Base-by-base conservation (phyloP, 2,888 invertebrate species). In the Drosophila fulvimacula region DNA sequence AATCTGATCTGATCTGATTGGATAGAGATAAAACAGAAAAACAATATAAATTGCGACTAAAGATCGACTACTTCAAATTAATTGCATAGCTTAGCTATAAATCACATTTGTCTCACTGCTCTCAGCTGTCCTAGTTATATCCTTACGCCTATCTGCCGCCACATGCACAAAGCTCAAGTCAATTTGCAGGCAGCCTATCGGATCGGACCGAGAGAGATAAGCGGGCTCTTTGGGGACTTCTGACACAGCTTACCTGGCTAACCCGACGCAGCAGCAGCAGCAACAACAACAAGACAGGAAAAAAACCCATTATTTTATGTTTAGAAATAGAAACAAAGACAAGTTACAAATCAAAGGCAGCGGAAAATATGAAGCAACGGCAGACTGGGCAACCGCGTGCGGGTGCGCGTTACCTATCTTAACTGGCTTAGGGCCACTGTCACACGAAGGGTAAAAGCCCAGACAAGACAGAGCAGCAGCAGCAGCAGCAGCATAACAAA, bases 341-440 rank as follows among this genome's bases (percentile, higher is more conserved):
- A 27, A 44, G 36, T 34, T 30, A 17, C 27, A 65, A 52, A 44
- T 44, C 41, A 65, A 64, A 52, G 64, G 21, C 49, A 34, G 41
- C 17, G 24, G 24, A 19, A 30, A 21, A 13, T 11, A 30, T 30
- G 30, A 10, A n/a, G 17, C 11, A 19, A 7, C 34, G 15, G 19
- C 11, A 5, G 15, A 6, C 11, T 6, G 49, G 27, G 39, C 5
- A 30, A 6, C 30, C 21, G 34, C 42, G 34, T 17, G 6, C 13
- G 41, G 39, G 7, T 2, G 42, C 56, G 32, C 30, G 38, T 38
- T 15, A 27, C 34, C 55, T 44, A 66, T 63, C 76, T 76, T 58
- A 75, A 67, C 79, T 70, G 71, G 76, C 70, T 79, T 75, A 76
- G 41, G 48, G 53, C 55, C 48, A 42, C 63, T 75, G 76, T 79